phyloP scores from a whole-genome alignment of 2,113 vertebrate genomes.

The Leptobrachium ailaonicum region DNA sequence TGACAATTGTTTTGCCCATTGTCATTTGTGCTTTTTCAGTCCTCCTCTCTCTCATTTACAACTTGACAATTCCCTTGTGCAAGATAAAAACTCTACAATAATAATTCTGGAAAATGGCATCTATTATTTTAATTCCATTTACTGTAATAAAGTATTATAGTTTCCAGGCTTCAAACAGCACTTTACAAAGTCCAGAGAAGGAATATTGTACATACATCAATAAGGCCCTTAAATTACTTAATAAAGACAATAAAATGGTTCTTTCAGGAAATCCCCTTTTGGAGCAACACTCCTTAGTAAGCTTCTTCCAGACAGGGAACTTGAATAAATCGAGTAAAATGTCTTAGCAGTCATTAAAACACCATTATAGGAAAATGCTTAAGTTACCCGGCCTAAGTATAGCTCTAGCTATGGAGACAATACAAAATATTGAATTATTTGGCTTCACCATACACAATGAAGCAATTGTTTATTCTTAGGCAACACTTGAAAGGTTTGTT shows the following conservation, averaged over 20 bases:
- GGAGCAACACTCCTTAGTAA: conserved; percentile 5
- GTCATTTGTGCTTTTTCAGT: too few species aligned
- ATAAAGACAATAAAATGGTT: conserved; percentile 31
- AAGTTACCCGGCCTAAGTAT: conserved; percentile 9
- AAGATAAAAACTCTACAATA: too few species aligned
- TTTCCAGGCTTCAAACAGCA: conserved; percentile 7
- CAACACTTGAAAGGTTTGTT: too few species aligned
- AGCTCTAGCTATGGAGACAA: background rate
- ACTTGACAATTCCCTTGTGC: too few species aligned
- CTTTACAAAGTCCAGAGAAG: conserved; percentile 17
- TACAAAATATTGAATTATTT: background rate
- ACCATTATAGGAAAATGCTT: conserved; percentile 3
- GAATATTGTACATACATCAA: conserved; percentile 26
- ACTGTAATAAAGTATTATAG: conserved; percentile 23
- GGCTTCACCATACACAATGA: too few species aligned
- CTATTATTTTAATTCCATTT: conserved; percentile 18
- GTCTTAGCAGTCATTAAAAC: conserved; percentile 15
- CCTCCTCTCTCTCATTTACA: too few species aligned
- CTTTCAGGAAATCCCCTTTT: conserved; percentile 35
- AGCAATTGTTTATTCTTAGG: too few species aligned
- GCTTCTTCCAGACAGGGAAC: conserved; percentile 17
- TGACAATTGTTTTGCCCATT: too few species aligned
- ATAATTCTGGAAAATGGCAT: background rate
- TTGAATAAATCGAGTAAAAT: conserved; percentile 16
- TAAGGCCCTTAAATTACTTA: conserved; percentile 34